Evolutionary conservation across 2,888 invertebrate genomes (phyloP).

Genomic region (Villa cingulata): DNA sequence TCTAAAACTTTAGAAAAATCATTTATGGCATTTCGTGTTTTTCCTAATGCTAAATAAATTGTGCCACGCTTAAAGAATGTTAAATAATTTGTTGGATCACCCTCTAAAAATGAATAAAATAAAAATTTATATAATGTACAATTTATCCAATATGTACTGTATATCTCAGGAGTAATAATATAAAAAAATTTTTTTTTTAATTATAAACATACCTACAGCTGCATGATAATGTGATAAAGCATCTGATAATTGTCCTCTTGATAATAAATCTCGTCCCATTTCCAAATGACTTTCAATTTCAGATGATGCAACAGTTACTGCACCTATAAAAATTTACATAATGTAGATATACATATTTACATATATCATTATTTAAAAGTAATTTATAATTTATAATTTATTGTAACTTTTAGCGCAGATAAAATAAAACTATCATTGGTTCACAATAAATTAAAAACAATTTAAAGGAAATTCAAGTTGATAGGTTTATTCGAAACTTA

Average conservation of each 20-base stretch:
- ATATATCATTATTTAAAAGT: background rate
- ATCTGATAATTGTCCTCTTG: conserved; percentile 86
- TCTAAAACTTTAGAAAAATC: conserved; percentile 89
- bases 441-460: too few species aligned
- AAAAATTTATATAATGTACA: too few species aligned
- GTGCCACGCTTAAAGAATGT: conserved; percentile 93
- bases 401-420: background rate
- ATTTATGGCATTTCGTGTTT: conserved; percentile 85
- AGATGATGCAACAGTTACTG: conserved; percentile 46
- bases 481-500: too few species aligned
- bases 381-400: too few species aligned
- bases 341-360: background rate
- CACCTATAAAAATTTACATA: conserved; percentile 42
- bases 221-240: conserved; percentile 96
- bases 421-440: too few species aligned
- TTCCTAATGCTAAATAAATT: conserved; percentile 89
- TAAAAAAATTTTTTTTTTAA: too few species aligned
- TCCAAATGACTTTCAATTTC: conserved; percentile 91
- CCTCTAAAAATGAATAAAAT: conserved; percentile 55
- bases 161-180: too few species aligned
- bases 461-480: too few species aligned
- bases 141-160: too few species aligned
- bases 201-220: conserved; percentile 66
- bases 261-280: conserved; percentile 80
- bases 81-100: conserved; percentile 89